Evolutionary conservation across 1,140 invertebrate species (phyloP).

Genomic region (Portunus trituberculatus): DNA sequence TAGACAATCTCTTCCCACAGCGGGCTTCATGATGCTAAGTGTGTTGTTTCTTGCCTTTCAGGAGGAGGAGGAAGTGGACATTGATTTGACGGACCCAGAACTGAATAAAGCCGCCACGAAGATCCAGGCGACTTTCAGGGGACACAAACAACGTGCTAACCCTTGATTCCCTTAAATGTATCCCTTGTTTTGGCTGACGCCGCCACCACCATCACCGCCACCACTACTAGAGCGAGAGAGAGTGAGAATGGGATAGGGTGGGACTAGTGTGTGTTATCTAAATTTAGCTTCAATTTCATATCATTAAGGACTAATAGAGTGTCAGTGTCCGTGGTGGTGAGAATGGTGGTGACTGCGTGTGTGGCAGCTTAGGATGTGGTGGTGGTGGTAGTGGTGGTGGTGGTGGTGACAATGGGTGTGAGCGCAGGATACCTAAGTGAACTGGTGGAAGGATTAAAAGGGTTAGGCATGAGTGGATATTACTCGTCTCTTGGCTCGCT

Average conservation of each 20-base stretch:
- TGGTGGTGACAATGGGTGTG: background rate
- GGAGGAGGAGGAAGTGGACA: conserved; percentile 57
- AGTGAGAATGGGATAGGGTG: background rate
- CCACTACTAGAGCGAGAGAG: background rate
- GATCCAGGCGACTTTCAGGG: conserved; percentile 95
- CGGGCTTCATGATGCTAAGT: background rate
- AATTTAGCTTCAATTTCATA: no score
- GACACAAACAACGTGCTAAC: conserved; percentile 88
- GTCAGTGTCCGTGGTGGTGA: background rate
- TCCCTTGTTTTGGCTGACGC: background rate
- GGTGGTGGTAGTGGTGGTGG: background rate
- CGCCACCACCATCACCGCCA: conserved; percentile 17
- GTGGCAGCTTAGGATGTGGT: background rate
- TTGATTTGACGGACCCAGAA: conserved; percentile 82
- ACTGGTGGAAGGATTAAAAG: no score
- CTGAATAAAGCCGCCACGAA: conserved; percentile 93
- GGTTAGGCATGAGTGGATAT: background rate
- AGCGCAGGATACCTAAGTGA: background rate
- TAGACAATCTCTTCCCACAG: background rate
- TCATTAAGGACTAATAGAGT: no score
- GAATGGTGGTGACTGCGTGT: background rate
- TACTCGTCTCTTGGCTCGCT: background rate
- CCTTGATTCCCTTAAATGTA: conserved; percentile 45
- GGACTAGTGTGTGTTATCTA: background rate
- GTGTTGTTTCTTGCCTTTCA: background rate